Percentiles rank a stretch among this genome's conserved stretches.
Evolutionary conservation across 2,797 vertebrate genomes (phyloP).

Genomic region (Anguilla marmorata): DNA sequence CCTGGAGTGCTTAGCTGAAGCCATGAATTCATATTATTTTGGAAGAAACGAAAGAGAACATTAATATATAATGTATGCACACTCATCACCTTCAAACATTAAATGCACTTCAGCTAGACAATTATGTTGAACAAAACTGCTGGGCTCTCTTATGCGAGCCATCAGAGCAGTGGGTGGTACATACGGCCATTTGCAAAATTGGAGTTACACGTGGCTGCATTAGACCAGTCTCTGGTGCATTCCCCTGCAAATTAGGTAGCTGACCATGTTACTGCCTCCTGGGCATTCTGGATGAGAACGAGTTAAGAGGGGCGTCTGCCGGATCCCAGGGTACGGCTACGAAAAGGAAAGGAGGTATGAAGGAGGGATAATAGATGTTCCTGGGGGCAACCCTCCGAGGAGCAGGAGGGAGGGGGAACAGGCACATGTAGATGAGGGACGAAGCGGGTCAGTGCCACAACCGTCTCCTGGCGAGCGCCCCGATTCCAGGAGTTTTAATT

Average conservation of each 20-base stretch:
- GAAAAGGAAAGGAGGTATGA: conserved; percentile 48
- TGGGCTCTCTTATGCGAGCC: background rate
- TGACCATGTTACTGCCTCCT: conserved; percentile 34
- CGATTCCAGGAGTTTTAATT: conserved; percentile 57
- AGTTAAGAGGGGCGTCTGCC: conserved; percentile 50
- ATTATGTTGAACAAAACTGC: background rate
- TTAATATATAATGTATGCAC: background rate
- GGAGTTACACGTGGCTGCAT: background rate
- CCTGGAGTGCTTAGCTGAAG: background rate
- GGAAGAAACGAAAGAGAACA: background rate
- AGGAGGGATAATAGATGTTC: conserved; percentile 63
- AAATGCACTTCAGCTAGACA: background rate
- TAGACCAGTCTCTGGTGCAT: background rate
- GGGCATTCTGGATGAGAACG: conserved; percentile 40
- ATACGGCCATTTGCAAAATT: background rate
- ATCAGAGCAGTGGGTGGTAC: background rate
- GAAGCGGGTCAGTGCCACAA: conserved; percentile 56
- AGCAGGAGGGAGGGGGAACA: conserved; percentile 52
- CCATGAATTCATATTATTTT: background rate
- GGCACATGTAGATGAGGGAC: conserved; percentile 68
- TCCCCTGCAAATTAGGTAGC: conserved; percentile 21
- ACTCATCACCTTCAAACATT: background rate
- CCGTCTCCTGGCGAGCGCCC: conserved; percentile 49
- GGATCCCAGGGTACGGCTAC: conserved; percentile 42
- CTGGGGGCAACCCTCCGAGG: conserved; percentile 54